These are phyloP conservation scores for Oreortyx pictus DNA, from an alignment of 2,797 vertebrate species.

Conservation along the genomic window DNA sequence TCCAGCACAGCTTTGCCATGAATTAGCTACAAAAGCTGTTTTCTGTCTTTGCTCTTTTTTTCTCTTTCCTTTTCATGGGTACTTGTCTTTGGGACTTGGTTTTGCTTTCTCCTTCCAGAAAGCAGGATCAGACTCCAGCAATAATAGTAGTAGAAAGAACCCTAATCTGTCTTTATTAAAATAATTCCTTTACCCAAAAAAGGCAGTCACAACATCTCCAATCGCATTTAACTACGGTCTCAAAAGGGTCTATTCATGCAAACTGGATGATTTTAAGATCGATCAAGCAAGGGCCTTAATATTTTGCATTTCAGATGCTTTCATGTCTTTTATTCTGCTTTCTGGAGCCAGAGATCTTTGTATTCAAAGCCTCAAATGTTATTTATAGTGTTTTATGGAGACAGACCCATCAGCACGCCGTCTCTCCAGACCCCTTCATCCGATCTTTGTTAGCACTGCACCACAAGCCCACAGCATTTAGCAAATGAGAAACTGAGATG, in stretches of 20 bases:
- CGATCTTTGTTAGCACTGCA: slow-evolving; percentile 26
- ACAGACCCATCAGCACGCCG: slow-evolving; percentile 58
- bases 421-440: slow-evolving; percentile 43
- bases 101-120: slow-evolving; percentile 40
- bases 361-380: slow-evolving; percentile 49
- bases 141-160: slow-evolving; percentile 34
- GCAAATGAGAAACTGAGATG: background rate
- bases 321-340: slow-evolving; percentile 39
- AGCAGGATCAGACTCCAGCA: slow-evolving; percentile 7
- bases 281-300: background rate
- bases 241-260: slow-evolving; percentile 8
- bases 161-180: slow-evolving; percentile 26
- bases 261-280: background rate
- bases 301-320: slow-evolving; percentile 41
- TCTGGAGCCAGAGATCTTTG: slow-evolving; percentile 56
- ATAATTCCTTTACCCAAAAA: background rate
- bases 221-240: background rate
- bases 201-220: background rate
- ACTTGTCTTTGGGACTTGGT: background rate
- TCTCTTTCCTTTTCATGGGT: background rate
- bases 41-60: background rate
- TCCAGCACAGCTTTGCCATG: rapidly evolving
- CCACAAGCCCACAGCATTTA: background rate
- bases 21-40: slow-evolving; percentile 23
- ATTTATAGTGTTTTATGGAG: slow-evolving; percentile 56